Conservation (phyloP, 2,888 invertebrate species). For the Chorisops tibialis region DNA sequence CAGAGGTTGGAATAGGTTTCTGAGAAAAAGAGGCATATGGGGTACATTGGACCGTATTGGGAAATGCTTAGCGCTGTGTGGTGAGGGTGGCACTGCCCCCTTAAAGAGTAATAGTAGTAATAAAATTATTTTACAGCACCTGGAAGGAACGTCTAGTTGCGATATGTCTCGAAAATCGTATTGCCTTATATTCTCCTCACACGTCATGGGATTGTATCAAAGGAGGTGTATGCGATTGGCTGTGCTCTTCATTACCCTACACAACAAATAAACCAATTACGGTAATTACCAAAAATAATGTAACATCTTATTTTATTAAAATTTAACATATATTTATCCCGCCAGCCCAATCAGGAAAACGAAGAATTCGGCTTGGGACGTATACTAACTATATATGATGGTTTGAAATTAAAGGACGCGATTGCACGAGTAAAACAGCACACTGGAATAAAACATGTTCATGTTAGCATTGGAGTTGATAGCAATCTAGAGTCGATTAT, state of each 20-base stretch:
- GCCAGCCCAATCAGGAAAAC: not conserved
- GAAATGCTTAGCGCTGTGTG: no score
- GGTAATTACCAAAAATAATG: not conserved
- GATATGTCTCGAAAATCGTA: conserved; percentile 75
- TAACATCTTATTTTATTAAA: no score
- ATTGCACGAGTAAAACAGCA: conserved; percentile 66
- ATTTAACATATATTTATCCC: not conserved
- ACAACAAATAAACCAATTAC: conserved; percentile 32
- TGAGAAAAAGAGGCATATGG: no score
- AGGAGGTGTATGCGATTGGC: conserved; percentile 91
- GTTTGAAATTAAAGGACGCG: conserved; percentile 59
- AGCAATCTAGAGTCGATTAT: conserved; percentile 54
- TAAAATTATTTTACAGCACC: conserved; percentile 54
- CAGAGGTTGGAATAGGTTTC: no score
- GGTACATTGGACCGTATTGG: no score
- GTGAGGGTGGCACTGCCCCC: no score
- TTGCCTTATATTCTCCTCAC: conserved; percentile 90
- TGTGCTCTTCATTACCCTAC: conserved; percentile 57
- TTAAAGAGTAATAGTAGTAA: no score
- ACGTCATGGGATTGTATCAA: conserved; percentile 81
- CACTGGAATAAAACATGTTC: conserved; percentile 65
- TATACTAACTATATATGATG: conserved; percentile 53
- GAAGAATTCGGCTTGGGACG: conserved; percentile 57
- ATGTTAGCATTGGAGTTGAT: conserved; percentile 63
- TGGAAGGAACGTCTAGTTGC: conserved; percentile 80